These are phyloP conservation scores for Halictus quadricinctus DNA, from an alignment of 2,888 invertebrate genomes.

Conservation along the genomic window DNA sequence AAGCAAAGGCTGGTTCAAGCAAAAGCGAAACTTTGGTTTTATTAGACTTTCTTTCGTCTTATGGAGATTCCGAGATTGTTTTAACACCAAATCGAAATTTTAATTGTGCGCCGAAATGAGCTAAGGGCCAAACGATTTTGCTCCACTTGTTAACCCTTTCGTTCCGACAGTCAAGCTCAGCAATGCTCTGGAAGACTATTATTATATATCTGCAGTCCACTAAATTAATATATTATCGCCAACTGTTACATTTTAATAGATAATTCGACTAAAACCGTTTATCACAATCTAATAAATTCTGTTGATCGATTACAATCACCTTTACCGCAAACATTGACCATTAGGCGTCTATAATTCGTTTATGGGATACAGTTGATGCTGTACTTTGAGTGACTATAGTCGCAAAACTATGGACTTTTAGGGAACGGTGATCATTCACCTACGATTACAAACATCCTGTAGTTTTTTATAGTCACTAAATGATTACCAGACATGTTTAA, in stretches of 20 bases:
- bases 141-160: not conserved
- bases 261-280: too few species aligned
- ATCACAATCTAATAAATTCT: too few species aligned
- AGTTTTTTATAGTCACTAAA: not conserved
- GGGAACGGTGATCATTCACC: not conserved
- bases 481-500: not conserved
- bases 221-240: not conserved
- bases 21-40: too few species aligned
- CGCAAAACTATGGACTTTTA: not conserved
- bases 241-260: not conserved
- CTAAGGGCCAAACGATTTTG: not conserved
- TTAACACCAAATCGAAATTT: not conserved
- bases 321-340: not conserved
- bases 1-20: too few species aligned
- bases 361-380: not conserved
- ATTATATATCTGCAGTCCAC: not conserved
- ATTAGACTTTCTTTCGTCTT: not conserved
- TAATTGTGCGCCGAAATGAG: not conserved
- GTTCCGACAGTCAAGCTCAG: not conserved
- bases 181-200: not conserved
- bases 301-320: too few species aligned
- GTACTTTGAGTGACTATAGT: not conserved
- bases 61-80: not conserved
- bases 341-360: not conserved
- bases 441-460: not conserved